Base-by-base conservation (phyloP, 2,888 invertebrate species). In the Thyatira batis region DNA sequence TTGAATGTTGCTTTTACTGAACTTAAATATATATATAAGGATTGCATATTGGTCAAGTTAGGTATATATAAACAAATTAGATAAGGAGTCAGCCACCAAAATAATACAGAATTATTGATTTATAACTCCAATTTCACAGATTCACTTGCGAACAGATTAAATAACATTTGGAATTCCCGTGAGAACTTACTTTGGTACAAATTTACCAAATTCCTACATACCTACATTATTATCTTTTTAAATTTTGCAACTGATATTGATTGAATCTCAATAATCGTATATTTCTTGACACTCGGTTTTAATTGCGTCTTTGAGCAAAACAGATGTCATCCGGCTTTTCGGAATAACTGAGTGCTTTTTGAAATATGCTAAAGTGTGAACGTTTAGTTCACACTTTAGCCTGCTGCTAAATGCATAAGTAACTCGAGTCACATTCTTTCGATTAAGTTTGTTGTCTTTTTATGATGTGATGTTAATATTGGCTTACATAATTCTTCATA, bases 291-390 rank as follows among this genome's bases (percentile, higher is more conserved):
- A 39, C 39, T 39, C 39, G 39, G 17, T 17, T 39, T 39, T 39
- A 39, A 39, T 39, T 39, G 17, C 39, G 39, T 39, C 39, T 39
- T 39, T 11, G 39, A 8, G 13, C 39, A 21, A 23, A 45, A 23
- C 45, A 45, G n/a, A 45, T 45, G 20, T 3, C n/a, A 21, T 39
- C 39, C 39, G 23, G 20, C 49, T 43, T 54, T 52, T 57, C 13
- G 30, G n/a, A 27, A 30, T 30, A 49, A 33, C 21, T 21, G 39
- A 39, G 23, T 17, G 8, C 0, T n/a, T 17, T 39, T 39, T 39
- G 17, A 39, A 39, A 17, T 5, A 39, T n/a, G n/a, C n/a, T n/a
- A n/a, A n/a, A n/a, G n/a, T n/a, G n/a, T n/a, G n/a, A n/a, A n/a
- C n/a, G n/a, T 39, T 17, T 8, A 17, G 39, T 39, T 17, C 13